phyloP scores from a whole-genome alignment of 2,888 invertebrate species.

The Cryptocheilus praepositus region DNA sequence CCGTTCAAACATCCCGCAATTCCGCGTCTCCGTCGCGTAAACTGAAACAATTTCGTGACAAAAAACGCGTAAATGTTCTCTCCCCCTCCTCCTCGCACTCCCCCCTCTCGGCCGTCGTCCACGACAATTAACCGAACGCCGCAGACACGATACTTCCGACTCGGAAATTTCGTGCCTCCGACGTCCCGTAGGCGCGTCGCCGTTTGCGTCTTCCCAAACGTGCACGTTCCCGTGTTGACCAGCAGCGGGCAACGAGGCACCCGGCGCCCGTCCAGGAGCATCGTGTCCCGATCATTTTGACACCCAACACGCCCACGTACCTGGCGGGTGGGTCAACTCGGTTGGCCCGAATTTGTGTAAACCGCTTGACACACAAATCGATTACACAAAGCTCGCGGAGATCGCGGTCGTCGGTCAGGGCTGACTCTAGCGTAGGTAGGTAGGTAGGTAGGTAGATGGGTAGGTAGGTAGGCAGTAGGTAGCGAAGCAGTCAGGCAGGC shows the following conservation, averaged over 20 bases:
- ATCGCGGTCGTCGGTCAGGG: constrained; percentile 12
- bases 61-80: too few species aligned
- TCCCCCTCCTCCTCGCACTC: constrained; percentile 10
- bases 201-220: too few species aligned
- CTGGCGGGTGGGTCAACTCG: constrained; percentile 75
- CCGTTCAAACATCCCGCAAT: too few species aligned
- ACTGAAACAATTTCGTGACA: too few species aligned
- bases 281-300: too few species aligned
- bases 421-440: too few species aligned
- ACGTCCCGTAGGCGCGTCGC: too few species aligned
- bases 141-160: not conserved
- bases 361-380: constrained; percentile 77
- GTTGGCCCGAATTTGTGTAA: constrained; percentile 76
- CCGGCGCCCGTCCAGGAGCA: too few species aligned
- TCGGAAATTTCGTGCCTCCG: not conserved
- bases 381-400: constrained; percentile 67
- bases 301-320: constrained; percentile 66
- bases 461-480: constrained; percentile 3
- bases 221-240: too few species aligned
- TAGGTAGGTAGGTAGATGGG: constrained; percentile 19
- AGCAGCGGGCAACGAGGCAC: too few species aligned
- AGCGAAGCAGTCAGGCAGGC: constrained; percentile 10
- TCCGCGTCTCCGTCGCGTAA: too few species aligned
- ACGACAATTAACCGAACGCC: constrained; percentile 4
- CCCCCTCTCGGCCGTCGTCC: not conserved